Conservation (phyloP, 2,113 vertebrate species). For the Danio rerio region DNA sequence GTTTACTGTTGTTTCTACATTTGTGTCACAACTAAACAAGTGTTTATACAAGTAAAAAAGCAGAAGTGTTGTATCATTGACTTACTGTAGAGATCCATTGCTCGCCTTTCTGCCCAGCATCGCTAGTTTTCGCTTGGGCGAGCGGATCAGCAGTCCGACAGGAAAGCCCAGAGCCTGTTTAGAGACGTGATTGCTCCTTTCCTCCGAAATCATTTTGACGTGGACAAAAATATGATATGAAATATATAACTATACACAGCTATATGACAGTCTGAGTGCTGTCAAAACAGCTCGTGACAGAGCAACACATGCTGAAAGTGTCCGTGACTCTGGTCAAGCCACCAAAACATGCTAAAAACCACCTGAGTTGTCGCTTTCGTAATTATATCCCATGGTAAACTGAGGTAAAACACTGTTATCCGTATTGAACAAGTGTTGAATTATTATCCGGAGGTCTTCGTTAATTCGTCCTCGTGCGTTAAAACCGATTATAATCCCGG, state of each 20-base stretch:
- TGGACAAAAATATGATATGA: too few species aligned
- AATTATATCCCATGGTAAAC: not conserved
- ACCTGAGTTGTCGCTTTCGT: not conserved
- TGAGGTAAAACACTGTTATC: too few species aligned
- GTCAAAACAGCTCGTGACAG: not conserved
- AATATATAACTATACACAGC: not conserved
- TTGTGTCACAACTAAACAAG: not conserved
- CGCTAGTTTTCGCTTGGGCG: constrained; percentile 77
- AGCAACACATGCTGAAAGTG: not conserved
- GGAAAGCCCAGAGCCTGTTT: constrained; percentile 77
- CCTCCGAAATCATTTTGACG: constrained; percentile 75
- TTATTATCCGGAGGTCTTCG: too few species aligned
- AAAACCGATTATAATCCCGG: not conserved
- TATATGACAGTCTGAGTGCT: not conserved
- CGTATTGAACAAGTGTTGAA: not conserved
- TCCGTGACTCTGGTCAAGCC: not conserved
- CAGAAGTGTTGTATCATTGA: not conserved
- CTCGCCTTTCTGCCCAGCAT: constrained; percentile 79
- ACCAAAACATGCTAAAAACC: not conserved
- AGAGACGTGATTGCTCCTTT: constrained; percentile 69
- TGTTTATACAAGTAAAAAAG: not conserved
- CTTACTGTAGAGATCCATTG: constrained; percentile 82
- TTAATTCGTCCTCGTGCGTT: not conserved
- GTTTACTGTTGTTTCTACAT: not conserved
- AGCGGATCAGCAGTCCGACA: constrained; percentile 77